Evolutionary conservation across 1,140 invertebrate genomes (phyloP), one percentile per base, ranked within the genome.

Genomic region (Bombus superbus): DNA sequence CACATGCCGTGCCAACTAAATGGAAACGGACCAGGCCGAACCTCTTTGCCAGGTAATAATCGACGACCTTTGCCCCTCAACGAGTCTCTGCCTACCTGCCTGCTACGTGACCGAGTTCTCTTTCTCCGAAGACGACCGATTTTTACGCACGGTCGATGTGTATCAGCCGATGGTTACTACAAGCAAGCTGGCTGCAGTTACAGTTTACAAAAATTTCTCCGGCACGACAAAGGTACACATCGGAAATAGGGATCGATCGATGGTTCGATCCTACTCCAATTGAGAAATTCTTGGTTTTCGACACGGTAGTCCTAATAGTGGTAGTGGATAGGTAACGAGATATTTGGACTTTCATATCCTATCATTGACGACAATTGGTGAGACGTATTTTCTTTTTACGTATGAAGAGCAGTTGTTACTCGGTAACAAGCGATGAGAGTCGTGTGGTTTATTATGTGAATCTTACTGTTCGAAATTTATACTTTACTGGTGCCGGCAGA

Each of bases 31-130:
- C 68, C 47, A 73, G 71, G 22, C 68, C 28, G 53, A 47, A 72
- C 76, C 77, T 77, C 69, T 71, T 59, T 44, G 57, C 71, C 68
- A 74, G 86, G 77, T 85, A 85, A 86, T 88, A 85, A 88, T 71
- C 66, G 53, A 3, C 81, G 42, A 83, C 81, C 80, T 77, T 76
- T 86, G 47, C 57, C 64, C 64, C 68, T 25, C 47, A 53, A 53
- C 53, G 71, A 59, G 68, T 2, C 83, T 84, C 79, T 62, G 79
- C 68, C 83, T 84, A 80, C 83, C 83, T 80, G 83, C 53, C 76
- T 68, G 83, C 66, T 79, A 71, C 53, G 76, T 84, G 76, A 72
- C 83, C 76, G 76, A 84, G 53, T 84, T 84, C 83, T 78, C 53
- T 84, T 78, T 32, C 76, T 79, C 11, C 62, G 53, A 68, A 68